Base-by-base conservation (phyloP, 1,140 invertebrate species). In the Ridgeia piscesae region DNA sequence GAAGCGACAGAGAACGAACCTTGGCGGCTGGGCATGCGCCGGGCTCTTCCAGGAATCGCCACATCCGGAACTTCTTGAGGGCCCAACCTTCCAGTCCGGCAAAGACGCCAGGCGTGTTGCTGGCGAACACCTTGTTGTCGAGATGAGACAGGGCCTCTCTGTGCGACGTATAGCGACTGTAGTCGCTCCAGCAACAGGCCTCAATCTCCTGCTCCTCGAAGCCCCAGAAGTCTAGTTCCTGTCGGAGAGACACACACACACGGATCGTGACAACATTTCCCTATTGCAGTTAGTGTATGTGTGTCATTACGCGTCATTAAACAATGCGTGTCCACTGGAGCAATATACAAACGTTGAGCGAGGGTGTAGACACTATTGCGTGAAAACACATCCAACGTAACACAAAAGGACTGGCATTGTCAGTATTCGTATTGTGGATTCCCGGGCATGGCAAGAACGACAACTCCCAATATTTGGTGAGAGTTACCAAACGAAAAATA, bases 111-210 rank as follows among this genome's bases (percentile, higher is more conserved):
- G 58, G 58, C 14, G 2, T 77, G 58, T 77, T 31, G 58, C 58
- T 77, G 11, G 95, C 95, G 92, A 96, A 95, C 8, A 77, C 58
- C 58, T 94, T 95, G 92, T 95, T 95, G 92, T 96, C 95, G 35
- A 96, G 93, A 6, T 95, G 94, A 0, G 94, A 94, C 91, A 96
- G 93, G 0, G 95, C 95, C 42, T 95, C 94, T 34, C 94, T 95
- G 93, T 95, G 94, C 42, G 95, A 95, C 34, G 94, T 95, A 91
- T 95, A 95, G 91, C 95, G 94, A 92, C 94, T 95, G 94, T 95
- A 96, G 89, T 95, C 94, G 35, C 95, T 94, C 95, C 95, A 96
- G 91, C 95, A 96, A 93, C 95, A 96, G 11, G 95, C 94, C 91
- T 95, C 95, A 6, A 96, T 96, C 91, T 95, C 94, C 9, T 94